These are phyloP conservation scores for Araneus ventricosus DNA, from an alignment of 1,140 invertebrate species.

Conservation along the genomic window DNA sequence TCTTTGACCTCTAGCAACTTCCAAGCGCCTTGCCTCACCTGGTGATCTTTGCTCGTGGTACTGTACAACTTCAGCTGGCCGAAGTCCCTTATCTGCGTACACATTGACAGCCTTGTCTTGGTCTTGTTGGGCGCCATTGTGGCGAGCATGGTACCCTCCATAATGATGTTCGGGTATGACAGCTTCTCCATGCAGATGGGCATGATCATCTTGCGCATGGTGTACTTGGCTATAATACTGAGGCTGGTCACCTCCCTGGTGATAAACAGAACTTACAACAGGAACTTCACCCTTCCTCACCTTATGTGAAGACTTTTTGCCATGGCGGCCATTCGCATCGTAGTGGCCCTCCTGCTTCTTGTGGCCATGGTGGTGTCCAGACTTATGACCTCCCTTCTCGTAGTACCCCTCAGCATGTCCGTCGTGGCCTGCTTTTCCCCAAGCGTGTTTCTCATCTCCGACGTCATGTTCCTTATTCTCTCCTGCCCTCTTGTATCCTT, in stretches of 20 bases:
- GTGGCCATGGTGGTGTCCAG: slow-evolving; percentile 38
- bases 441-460: slow-evolving; percentile 69
- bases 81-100: background rate
- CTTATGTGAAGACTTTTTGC: background rate
- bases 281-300: slow-evolving; percentile 47
- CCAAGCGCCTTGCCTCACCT: background rate
- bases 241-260: background rate
- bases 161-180: background rate
- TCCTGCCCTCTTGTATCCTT: slow-evolving; percentile 29
- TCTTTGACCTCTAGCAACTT: background rate
- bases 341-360: slow-evolving; percentile 60
- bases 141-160: background rate
- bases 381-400: slow-evolving; percentile 61
- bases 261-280: background rate
- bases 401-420: slow-evolving; percentile 17
- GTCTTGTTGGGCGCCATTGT: background rate
- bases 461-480: slow-evolving; percentile 49
- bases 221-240: slow-evolving; percentile 12
- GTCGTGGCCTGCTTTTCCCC: slow-evolving; percentile 68
- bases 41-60: background rate
- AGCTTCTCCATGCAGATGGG: background rate
- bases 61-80: background rate
- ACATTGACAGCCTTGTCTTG: background rate
- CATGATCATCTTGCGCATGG: background rate
- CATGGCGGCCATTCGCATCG: slow-evolving; percentile 30